Base-by-base conservation (phyloP, 2,797 vertebrate genomes). In the Muscicapa striata region DNA sequence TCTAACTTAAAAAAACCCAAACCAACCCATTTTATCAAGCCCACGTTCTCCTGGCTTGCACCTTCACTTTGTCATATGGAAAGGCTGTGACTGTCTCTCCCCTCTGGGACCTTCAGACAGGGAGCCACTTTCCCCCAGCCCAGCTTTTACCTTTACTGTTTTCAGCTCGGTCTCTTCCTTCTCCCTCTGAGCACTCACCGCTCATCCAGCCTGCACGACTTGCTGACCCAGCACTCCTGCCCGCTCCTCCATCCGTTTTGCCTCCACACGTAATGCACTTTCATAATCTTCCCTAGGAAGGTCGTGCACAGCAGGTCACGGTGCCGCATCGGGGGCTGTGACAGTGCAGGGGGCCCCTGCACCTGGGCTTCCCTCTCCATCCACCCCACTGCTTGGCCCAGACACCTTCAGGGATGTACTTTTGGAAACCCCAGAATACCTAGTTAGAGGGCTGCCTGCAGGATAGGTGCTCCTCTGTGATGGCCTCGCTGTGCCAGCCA, bases 191-290 rank as follows among this genome's bases (percentile, higher is more conserved):
- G 59, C 6, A 5, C 94, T 92, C 61, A 29, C 72, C 2, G 8
- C 61, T 89, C 17, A 29, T 84, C 54, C 32, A 84, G 90, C 80
- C 88, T 84, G 91, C 23, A 19, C 9, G 17, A 90, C 91, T 76
- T 96, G 95, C 95, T 96, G 94, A 95, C 90, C 86, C 90, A 95
- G 91, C 93, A 95, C 64, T 95, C 84, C 84, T 68, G 80, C 79
- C 87, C 7, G 58, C 79, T 94, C 40, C 68, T 93, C 85, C 90
- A 89, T 82, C 91, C 84, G 13, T 76, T 95, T 51, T 70, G 77
- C 89, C 84, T 90, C 85, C 81, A 49, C 29, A 19, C 4, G 2
- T 59, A 86, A 76, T 46, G 80, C 17, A 32, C 58, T 67, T 93
- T 67, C 45, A 24, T 68, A 40, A 91, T 90, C 81, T 81, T 58